Evolutionary conservation across 1,140 invertebrate species (phyloP), one percentile per base, ranked within the genome.

Genomic region (Drosophila lacertosa): DNA sequence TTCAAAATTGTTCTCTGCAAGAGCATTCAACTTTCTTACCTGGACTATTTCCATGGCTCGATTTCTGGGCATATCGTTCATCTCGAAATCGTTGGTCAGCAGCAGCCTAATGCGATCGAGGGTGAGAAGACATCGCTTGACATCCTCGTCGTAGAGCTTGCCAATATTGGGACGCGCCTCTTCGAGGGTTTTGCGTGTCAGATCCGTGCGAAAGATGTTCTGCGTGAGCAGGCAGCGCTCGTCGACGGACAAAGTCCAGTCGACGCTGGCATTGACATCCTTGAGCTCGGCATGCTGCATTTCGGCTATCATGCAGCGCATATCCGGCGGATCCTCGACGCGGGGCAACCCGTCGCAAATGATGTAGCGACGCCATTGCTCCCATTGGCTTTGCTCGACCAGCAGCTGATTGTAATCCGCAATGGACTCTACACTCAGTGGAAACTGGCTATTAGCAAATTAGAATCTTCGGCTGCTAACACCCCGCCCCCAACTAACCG

Each of bases 341-440:
- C 62, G 51, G 0, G 89, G 84, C 15, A 88, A 20, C 1, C 81
- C 78, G 45, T 86, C 81, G 20, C 89, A 90, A 16, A 45, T 47
- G 15, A 88, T 0, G 60, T 80, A 90, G 4, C 39, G 50, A 5
- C 47, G 22, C 89, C 89, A 90, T 0, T 60, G 24, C 0, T 72
- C 50, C 1, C 44, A 4, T 1, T 29, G 11, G 1, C 60, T 13
- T 16, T 81, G 65, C 16, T 62, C 6, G 4, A 16, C n/a, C 48
- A 32, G 1, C 20, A 81, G 39, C 9, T 35, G 5, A 2, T 51
- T n/a, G 48, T 74, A 69, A 11, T 71, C 74, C 2, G 45, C 22
- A 4, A 40, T 48, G 9, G 74, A 68, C 10, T 75, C 81, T 86
- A 37, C 0, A 18, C 10, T 13, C 0, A 13, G 5, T 9, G 10